phyloP scores from a whole-genome alignment of 2,888 invertebrate genomes.

The Brachypalpus laphriformis region DNA sequence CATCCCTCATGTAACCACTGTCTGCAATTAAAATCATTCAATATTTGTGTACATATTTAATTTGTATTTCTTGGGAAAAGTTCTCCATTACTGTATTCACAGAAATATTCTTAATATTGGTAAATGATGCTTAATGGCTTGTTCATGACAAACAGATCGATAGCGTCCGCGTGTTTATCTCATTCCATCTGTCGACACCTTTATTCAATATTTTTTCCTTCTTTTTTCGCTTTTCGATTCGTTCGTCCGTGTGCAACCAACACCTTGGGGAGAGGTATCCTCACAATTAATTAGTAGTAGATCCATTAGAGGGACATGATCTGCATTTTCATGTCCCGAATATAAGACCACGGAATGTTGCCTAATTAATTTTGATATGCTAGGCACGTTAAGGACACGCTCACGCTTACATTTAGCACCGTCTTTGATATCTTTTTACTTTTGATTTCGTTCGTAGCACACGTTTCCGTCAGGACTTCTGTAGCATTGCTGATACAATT shows the following conservation, averaged over 20 bases:
- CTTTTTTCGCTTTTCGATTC: neutral
- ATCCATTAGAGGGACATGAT: constrained; percentile 68
- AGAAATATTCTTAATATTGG: constrained; percentile 3
- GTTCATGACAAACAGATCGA: constrained; percentile 27
- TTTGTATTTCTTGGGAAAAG: neutral
- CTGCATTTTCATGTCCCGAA: constrained; percentile 54
- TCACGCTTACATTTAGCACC: constrained; percentile 37
- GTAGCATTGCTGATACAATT: neutral
- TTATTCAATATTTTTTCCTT: neutral
- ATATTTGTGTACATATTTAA: constrained; percentile 5
- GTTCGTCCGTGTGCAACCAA: constrained; percentile 20
- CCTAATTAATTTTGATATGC: constrained; percentile 59
- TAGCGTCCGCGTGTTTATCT: constrained; percentile 12
- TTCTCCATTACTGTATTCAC: neutral
- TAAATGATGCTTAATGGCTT: constrained; percentile 28
- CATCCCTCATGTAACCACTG: constrained; percentile 4
- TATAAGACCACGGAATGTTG: constrained; percentile 29
- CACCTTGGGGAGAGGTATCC: constrained; percentile 19
- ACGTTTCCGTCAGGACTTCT: neutral
- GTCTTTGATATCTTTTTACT: constrained; percentile 29
- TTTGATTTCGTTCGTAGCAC: neutral
- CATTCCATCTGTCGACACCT: constrained; percentile 29
- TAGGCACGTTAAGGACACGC: constrained; percentile 36
- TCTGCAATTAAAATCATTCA: constrained; percentile 28
- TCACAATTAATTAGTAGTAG: constrained; percentile 60